Conservation (phyloP, 30 jellyfish, hydroid and myxozoan genomes). For the Pseudorhiza aurosa region DNA sequence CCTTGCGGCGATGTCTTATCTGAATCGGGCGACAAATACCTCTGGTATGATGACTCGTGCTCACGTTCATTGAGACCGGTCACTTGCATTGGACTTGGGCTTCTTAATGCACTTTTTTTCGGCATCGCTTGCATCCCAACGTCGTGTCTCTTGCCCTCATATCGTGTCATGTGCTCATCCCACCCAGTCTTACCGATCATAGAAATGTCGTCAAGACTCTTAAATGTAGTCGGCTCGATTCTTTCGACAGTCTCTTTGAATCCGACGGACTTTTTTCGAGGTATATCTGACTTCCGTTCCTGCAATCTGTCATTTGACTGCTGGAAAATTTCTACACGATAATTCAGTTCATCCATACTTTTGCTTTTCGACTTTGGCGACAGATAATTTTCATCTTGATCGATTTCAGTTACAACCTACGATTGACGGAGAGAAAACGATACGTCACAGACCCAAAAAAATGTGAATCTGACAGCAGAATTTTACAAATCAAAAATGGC, state of each 20-base stretch:
- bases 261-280: slow-evolving; percentile 64
- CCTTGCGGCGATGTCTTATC: not conserved
- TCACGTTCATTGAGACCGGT: not conserved
- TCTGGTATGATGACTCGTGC: not conserved
- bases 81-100: slow-evolving; percentile 47
- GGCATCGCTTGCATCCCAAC: not conserved
- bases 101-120: slow-evolving; percentile 59
- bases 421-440: too few relatives aligned
- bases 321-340: not conserved
- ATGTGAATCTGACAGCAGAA: too few relatives aligned
- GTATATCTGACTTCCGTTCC: slow-evolving; percentile 3
- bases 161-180: slow-evolving; percentile 32
- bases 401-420: slow-evolving; percentile 2
- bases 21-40: not conserved
- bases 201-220: slow-evolving; percentile 60
- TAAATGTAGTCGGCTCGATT: slow-evolving; percentile 42
- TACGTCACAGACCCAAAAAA: too few relatives aligned
- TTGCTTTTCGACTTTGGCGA: slow-evolving; percentile 42
- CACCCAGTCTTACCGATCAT: slow-evolving; percentile 59
- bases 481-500: too few relatives aligned
- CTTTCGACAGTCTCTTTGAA: slow-evolving; percentile 68
- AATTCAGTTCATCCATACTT: slow-evolving; percentile 53
- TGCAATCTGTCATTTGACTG: not conserved
- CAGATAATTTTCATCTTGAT: not conserved
- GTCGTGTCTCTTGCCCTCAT: not conserved